phyloP scores from a whole-genome alignment of 2,888 invertebrate species.

The Mesodorylaimus sp. region DNA sequence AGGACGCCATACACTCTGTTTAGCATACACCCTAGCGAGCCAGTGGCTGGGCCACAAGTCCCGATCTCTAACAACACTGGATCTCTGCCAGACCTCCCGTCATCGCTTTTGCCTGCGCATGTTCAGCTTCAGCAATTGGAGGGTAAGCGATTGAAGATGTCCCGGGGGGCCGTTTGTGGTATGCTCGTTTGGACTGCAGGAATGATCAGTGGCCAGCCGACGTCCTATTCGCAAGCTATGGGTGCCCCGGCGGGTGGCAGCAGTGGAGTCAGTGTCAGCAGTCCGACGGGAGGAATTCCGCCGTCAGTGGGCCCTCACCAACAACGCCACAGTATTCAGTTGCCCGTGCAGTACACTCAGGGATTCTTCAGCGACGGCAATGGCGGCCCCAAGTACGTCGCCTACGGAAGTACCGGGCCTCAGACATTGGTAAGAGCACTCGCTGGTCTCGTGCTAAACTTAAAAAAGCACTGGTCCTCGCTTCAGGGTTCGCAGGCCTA shows the following conservation, averaged over 20 bases:
- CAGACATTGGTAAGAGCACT: conserved; percentile 1
- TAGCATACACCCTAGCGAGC: neutral
- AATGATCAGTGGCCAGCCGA: neutral
- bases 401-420: too few relatives aligned
- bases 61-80: conserved; percentile 1
- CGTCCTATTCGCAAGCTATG: neutral
- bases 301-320: conserved; percentile 1
- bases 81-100: conserved; percentile 1
- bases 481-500: neutral
- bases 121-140: neutral
- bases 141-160: too few relatives aligned
- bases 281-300: neutral
- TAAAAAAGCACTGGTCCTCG: too few relatives aligned
- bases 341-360: conserved; percentile 2
- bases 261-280: too few relatives aligned
- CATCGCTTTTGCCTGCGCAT: neutral
- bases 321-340: conserved; percentile 5
- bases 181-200: neutral
- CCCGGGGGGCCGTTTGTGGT: too few relatives aligned
- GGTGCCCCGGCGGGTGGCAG: neutral
- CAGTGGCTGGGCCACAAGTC: neutral
- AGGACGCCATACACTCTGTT: too few relatives aligned
- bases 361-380: neutral
- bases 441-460: too few relatives aligned
- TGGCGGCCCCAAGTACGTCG: neutral